A percentile compares a stretch with the other conserved stretches of the same genome.
Conservation (phyloP, 2,888 invertebrate species). For the Stenotaenia linearis region DNA sequence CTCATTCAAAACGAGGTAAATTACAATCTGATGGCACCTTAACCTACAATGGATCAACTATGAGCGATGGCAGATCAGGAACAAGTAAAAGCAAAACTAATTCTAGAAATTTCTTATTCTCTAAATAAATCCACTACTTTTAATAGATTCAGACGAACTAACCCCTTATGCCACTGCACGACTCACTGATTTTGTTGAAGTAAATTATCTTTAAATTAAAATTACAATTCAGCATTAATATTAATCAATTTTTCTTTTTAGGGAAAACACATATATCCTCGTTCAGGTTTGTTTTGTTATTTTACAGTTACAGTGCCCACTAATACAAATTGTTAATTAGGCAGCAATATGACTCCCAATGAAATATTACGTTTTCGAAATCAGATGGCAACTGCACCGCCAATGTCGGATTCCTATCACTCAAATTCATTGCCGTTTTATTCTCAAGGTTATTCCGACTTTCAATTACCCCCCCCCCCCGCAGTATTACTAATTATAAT, state of each 20-base stretch:
- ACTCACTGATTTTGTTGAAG: neutral
- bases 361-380: neutral
- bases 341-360: neutral
- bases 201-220: too few relatives aligned
- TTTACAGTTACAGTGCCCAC: too few relatives aligned
- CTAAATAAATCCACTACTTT: neutral
- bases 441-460: neutral
- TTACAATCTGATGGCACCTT: neutral
- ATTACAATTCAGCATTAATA: too few relatives aligned
- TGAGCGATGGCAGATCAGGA: conserved; percentile 2
- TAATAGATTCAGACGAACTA: neutral
- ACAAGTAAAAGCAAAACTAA: neutral
- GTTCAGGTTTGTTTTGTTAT: neutral
- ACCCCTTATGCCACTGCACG: conserved; percentile 19
- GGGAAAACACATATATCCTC: neutral
- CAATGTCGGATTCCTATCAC: neutral
- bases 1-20: neutral
- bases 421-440: neutral
- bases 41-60: neutral
- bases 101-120: neutral
- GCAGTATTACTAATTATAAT: too few relatives aligned
- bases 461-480: too few relatives aligned
- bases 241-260: neutral
- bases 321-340: too few relatives aligned
- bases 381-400: conserved; percentile 19